Evolutionary conservation across 53 echinoderm and acorn worm species (phyloP), one percentile per base, ranked within the genome.

Genomic region (Arbacia lixula): DNA sequence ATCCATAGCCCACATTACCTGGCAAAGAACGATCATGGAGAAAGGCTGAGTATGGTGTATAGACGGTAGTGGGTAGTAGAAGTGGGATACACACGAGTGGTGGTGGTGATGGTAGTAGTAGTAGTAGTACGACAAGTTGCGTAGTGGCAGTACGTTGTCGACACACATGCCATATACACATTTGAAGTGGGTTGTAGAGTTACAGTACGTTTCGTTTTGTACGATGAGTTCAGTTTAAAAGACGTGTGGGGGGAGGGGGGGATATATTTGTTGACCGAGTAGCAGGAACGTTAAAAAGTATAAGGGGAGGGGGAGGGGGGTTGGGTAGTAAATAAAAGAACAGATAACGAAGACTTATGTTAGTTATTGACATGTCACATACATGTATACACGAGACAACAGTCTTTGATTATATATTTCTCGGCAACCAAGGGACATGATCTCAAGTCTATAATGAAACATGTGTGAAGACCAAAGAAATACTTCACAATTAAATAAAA

Each of bases 291-390:
- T 74, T 50, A 32, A 33, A 46, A 39, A 50, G 72, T 74, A 33
- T 64, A 53, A 46, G 8, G n/a, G 58, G 58, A 57, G 22, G 69
- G 68, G 53, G 74, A 32, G 28, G 52, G 38, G 26, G 58, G 58
- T 56, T 24, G 58, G 77, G 77, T 77, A 58, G 77, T 77, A 77
- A 77, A 77, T 57, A 77, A 77, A 60, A 77, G 77, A 77, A 77
- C 77, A 77, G 77, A 77, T 77, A 77, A 77, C 77, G 58, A 64
- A 74, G 74, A 10, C 52, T 74, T 74, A 30, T 74, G 74, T 74
- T 74, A 74, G 74, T 74, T 33, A 74, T 43, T 14, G 21, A 33
- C 22, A 9, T 67, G 19, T 64, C 69, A 69, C 21, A 22, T 36
- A 66, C 66, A 66, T 11, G 64, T 64, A 68, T 68, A 68, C 37